Conservation (phyloP, 2,888 invertebrate species). For the Bombyx huttoni region DNA sequence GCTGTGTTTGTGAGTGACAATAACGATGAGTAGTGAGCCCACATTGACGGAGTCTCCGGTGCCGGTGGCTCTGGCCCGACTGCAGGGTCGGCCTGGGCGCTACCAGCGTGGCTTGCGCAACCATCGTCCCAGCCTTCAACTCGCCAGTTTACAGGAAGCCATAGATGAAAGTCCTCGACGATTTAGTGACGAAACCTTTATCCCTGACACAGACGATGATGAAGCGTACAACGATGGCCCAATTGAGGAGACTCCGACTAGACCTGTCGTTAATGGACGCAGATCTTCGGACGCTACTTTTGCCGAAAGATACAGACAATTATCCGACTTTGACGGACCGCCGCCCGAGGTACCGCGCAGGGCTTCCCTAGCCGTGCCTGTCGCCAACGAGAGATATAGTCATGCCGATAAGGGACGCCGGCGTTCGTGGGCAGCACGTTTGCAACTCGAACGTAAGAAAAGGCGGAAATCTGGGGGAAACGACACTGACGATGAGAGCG, state of each 20-base stretch:
- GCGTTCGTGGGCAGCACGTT: slow-evolving; percentile 74
- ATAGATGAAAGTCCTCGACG: slow-evolving; percentile 55
- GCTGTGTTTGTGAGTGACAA: slow-evolving; percentile 42
- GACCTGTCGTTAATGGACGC: slow-evolving; percentile 45
- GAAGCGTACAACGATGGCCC: slow-evolving; percentile 45
- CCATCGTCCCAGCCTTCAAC: slow-evolving; percentile 56
- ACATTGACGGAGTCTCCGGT: slow-evolving; percentile 64
- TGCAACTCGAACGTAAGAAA: slow-evolving; percentile 67
- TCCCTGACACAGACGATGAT: slow-evolving; percentile 52
- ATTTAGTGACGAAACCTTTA: slow-evolving; percentile 48
- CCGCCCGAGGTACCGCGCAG: slow-evolving; percentile 55
- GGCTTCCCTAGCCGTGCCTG: slow-evolving; percentile 55
- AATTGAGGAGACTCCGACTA: slow-evolving; percentile 28
- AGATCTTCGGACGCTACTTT: slow-evolving; percentile 61
- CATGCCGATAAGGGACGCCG: slow-evolving; percentile 70
- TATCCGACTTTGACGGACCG: slow-evolving; percentile 55
- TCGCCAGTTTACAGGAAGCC: slow-evolving; percentile 59
- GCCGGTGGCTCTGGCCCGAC: slow-evolving; percentile 57
- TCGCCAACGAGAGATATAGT: slow-evolving; percentile 38
- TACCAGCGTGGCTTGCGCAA: slow-evolving; percentile 38
- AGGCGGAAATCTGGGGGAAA: slow-evolving; percentile 68
- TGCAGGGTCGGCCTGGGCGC: slow-evolving; percentile 44
- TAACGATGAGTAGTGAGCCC: slow-evolving; percentile 58
- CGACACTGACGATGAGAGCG: slow-evolving; percentile 56
- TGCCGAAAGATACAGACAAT: slow-evolving; percentile 57